Base-by-base conservation (phyloP, 2,113 vertebrate species). In the Muntiacus muntjak region DNA sequence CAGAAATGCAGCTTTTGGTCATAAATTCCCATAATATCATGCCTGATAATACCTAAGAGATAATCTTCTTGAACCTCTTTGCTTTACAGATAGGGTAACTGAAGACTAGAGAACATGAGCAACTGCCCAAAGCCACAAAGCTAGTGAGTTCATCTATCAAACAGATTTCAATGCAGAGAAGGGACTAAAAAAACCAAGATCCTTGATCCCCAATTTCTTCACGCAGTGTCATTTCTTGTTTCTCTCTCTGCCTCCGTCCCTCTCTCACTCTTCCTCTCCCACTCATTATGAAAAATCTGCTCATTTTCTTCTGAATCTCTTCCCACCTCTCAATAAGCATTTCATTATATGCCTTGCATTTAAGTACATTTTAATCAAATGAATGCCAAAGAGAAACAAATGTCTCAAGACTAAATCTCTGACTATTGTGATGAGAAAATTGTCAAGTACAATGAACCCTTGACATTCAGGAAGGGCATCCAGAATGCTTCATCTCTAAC, bases 331-430 rank as follows among this genome's bases (percentile, higher is more conserved):
- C 12, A 74, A 62, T 87, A 91, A 79, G 14, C 40, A 87, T 62
- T 87, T 52, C 67, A 14, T 40, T 89, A 14, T 55, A 78, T 67
- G 47, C 17, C 25, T 84, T 94, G 13, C n/a, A 89, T 40, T 55
- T 87, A 93, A 30, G 26, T 60, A 94, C 58, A 11, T 62, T 96
- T 96, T 95, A 58, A 87, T 81, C 25, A 79, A 89, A 94, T 67
- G 47, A 95, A 94, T 58, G 6, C 15, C 92, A 87, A 92, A 95
- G 21, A 94, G 83, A 91, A 74, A 90, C 45, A 93, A 64, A 79
- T 55, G 96, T 12, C 28, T 89, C 30, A 84, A 93, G 23, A 74
- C 87, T 90, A 67, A 93, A 58, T 93, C 43, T 95, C 10, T 47
- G 55, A 74, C 30, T 88, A 47, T 55, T 90, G 26, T 88, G 58